Evolutionary conservation across 2,113 vertebrate genomes (phyloP).

Genomic region (Monopterus albus): DNA sequence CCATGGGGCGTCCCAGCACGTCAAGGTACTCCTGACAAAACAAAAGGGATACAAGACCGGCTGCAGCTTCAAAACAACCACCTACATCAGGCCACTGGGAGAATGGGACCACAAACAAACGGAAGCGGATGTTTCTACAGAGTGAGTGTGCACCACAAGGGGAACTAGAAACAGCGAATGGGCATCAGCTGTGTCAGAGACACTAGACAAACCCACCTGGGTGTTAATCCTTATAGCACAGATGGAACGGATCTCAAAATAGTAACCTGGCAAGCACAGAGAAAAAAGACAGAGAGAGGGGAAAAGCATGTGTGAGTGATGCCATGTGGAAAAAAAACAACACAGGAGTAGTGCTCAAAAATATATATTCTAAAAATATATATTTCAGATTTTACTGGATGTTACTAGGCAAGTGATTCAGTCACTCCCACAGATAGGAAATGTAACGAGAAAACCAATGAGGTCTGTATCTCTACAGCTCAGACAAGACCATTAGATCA

Average conservation of each 20-base stretch:
- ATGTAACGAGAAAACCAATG: conserved; percentile 19
- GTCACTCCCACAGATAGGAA: conserved; percentile 31
- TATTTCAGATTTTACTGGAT: conserved; percentile 59
- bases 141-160: conserved; percentile 19
- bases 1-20: conserved; percentile 97
- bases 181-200: conserved; percentile 66
- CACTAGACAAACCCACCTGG: conserved; percentile 81
- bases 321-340: conserved; percentile 7
- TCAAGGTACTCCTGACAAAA: conserved; percentile 94
- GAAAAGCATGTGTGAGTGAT: conserved; percentile 28
- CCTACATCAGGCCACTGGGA: conserved; percentile 21
- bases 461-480: conserved; percentile 14
- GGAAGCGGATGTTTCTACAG: conserved; percentile 22
- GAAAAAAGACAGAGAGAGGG: conserved; percentile 23
- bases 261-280: conserved; percentile 78
- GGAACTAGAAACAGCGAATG: conserved; percentile 14
- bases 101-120: conserved; percentile 21
- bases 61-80: conserved; percentile 10
- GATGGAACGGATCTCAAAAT: conserved; percentile 88
- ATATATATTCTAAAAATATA: too few species aligned
- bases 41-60: conserved; percentile 22
- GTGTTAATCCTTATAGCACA: conserved; percentile 88
- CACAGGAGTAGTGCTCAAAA: conserved; percentile 38
- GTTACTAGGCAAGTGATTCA: conserved; percentile 50
- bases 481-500: conserved; percentile 3